Percentiles rank a stretch among this genome's conserved stretches.
Evolutionary conservation across 2,797 vertebrate species (phyloP).

Genomic region (Catharus ustulatus): DNA sequence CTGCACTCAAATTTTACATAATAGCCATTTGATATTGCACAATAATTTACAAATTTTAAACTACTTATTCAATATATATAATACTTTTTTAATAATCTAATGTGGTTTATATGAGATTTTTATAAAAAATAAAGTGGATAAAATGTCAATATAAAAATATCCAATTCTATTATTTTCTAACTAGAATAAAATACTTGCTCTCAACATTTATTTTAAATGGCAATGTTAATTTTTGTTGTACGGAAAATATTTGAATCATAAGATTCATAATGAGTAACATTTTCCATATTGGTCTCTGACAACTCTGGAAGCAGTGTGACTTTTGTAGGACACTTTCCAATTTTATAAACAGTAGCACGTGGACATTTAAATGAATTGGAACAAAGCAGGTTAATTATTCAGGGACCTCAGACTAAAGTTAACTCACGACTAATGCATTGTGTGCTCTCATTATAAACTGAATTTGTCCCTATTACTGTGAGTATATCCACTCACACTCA

Average conservation of each 20-base stretch:
- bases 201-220: not conserved
- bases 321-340: not conserved
- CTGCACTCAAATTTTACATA: not conserved
- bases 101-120: not conserved
- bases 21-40: not conserved
- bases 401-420: conserved; percentile 39
- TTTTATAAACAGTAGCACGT: not conserved
- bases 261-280: rapidly evolving
- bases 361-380: conserved; percentile 30
- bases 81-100: not conserved
- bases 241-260: not conserved
- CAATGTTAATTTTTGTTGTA: not conserved
- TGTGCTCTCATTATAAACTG: not conserved
- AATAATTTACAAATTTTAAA: not conserved
- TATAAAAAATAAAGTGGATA: not conserved
- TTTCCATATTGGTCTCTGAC: not conserved
- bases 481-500: not conserved
- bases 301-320: not conserved
- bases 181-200: not conserved
- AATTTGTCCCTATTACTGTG: not conserved
- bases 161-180: not conserved
- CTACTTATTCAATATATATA: not conserved
- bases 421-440: not conserved
- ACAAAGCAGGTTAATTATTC: conserved; percentile 62
- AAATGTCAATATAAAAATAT: not conserved